These are phyloP conservation scores for Silurus meridionalis DNA, from an alignment of 2,113 vertebrate species.

Conservation along the genomic window DNA sequence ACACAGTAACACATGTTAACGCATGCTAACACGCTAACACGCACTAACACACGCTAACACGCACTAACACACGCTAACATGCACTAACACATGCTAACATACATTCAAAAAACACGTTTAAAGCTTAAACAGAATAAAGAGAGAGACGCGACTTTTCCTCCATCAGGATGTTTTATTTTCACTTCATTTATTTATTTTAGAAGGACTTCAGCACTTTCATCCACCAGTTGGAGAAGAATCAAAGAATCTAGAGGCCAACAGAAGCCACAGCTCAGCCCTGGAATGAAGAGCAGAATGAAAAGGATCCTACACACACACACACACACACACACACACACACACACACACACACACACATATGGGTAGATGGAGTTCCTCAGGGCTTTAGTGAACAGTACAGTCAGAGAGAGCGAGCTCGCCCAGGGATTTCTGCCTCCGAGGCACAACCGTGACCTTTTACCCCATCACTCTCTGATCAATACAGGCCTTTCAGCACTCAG, in stretches of 20 bases:
- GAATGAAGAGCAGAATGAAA: conserved; percentile 47
- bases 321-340: no score
- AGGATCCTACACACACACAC: neutral
- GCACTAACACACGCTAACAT: no score
- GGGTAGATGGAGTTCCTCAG: conserved; percentile 49
- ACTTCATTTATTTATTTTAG: conserved; percentile 18
- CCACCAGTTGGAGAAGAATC: conserved; percentile 41
- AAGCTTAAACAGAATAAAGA: conserved; percentile 35
- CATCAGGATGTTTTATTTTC: neutral
- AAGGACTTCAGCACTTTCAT: conserved; percentile 31
- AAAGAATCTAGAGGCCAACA: conserved; percentile 32
- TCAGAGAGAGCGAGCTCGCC: neutral
- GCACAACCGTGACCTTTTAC: conserved; percentile 50
- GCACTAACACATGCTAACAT: no score
- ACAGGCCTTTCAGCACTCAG: conserved; percentile 51
- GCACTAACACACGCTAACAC: no score
- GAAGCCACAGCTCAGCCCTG: conserved; percentile 21
- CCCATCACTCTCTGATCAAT: conserved; percentile 50
- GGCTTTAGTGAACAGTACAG: conserved; percentile 51
- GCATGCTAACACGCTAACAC: no score
- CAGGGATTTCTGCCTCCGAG: conserved; percentile 45
- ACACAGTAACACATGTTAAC: no score
- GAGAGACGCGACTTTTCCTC: neutral
- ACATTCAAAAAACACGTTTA: neutral
- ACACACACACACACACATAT: no score